phyloP scores from a whole-genome alignment of 1,140 invertebrate genomes.

The Vollenhovia emeryi region DNA sequence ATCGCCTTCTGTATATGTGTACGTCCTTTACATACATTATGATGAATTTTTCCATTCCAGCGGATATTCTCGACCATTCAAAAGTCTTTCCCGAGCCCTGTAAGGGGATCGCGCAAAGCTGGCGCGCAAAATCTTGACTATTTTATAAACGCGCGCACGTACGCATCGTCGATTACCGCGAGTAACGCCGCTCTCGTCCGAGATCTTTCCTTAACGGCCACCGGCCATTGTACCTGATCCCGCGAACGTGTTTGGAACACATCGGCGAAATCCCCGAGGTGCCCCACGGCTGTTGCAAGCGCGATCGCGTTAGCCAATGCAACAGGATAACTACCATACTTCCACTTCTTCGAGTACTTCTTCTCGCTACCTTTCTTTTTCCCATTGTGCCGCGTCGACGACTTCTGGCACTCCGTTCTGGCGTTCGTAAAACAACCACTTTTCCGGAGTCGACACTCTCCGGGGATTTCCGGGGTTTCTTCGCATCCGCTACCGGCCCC shows the following conservation, averaged over 20 bases:
- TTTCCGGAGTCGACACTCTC: conserved; percentile 66
- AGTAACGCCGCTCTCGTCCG: conserved; percentile 68
- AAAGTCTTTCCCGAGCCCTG: neutral
- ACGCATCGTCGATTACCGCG: conserved; percentile 75
- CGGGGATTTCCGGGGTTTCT: conserved; percentile 74
- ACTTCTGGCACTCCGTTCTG: conserved; percentile 66
- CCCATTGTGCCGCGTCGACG: conserved; percentile 67
- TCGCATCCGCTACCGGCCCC: conserved; percentile 57
- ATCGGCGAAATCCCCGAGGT: conserved; percentile 44
- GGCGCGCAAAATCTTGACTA: neutral
- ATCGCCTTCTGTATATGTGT: neutral
- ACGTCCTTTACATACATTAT: conserved; percentile 6
- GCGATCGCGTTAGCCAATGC: conserved; percentile 40
- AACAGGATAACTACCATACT: conserved; percentile 52
- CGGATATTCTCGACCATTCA: neutral
- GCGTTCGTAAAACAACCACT: conserved; percentile 79
- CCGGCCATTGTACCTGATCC: conserved; percentile 74
- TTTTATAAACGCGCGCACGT: conserved; percentile 47
- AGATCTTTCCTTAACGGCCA: conserved; percentile 53
- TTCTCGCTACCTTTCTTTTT: conserved; percentile 47
- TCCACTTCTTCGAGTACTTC: conserved; percentile 37
- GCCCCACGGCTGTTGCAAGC: neutral
- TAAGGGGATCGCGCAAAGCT: conserved; percentile 3
- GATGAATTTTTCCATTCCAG: neutral
- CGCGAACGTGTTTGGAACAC: conserved; percentile 71